Percentiles rank a stretch among this genome's conserved stretches.
Evolutionary conservation across 2,797 vertebrate species (phyloP).

Genomic region (Neostethus bicornis): DNA sequence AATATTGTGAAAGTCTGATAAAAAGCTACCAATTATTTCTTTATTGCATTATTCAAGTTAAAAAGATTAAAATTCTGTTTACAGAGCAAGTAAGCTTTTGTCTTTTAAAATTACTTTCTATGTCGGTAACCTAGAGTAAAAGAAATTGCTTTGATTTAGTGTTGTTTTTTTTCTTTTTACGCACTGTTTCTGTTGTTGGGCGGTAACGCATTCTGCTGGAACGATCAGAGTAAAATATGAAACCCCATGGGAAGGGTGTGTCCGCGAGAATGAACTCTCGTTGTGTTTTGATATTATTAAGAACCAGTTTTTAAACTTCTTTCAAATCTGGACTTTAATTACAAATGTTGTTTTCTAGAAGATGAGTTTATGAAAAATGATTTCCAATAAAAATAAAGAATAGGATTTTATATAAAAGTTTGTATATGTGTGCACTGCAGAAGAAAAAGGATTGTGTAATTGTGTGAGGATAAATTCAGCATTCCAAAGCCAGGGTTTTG

Average conservation of each 20-base stretch:
- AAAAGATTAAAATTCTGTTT: too few species aligned
- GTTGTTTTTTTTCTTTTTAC: constrained; percentile 45
- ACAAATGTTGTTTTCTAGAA: neutral
- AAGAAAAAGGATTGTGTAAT: constrained; percentile 57
- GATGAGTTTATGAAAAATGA: neutral
- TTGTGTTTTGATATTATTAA: constrained; percentile 14
- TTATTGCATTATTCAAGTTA: too few species aligned
- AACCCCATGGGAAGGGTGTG: constrained; percentile 37
- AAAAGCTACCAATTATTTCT: too few species aligned
- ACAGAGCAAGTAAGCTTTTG: neutral
- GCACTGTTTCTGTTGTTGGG: constrained; percentile 15
- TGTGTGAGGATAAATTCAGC: constrained; percentile 57
- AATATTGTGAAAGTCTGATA: too few species aligned
- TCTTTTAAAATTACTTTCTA: constrained; percentile 5
- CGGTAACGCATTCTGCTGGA: constrained; percentile 29
- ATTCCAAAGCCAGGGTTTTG: constrained; percentile 59
- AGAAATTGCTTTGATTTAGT: constrained; percentile 20
- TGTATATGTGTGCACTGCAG: constrained; percentile 11
- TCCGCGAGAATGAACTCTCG: constrained; percentile 7
- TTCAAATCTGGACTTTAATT: neutral
- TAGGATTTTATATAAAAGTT: neutral
- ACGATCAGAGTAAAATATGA: constrained; percentile 40
- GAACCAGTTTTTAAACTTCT: neutral
- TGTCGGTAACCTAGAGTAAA: too few species aligned
- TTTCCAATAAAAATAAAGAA: neutral